A percentile compares a stretch with the other conserved stretches of the same genome.
These are phyloP conservation scores for Nudaria mundana DNA, from an alignment of 2,888 invertebrate species.

Conservation along the genomic window DNA sequence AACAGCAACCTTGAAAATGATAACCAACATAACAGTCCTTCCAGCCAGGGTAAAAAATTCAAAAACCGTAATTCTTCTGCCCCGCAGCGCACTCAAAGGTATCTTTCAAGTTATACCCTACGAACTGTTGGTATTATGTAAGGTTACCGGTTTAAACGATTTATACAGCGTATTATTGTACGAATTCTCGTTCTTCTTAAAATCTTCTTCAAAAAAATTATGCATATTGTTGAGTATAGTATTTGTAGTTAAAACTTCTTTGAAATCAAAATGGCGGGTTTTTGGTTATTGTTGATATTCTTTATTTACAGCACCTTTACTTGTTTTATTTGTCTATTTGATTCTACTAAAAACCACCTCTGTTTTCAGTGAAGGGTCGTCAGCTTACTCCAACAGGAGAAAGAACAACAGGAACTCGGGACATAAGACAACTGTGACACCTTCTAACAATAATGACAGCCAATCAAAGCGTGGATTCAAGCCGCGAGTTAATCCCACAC, in stretches of 20 bases:
- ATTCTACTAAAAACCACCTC: conserved; percentile 84
- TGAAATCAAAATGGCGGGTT: too few species aligned
- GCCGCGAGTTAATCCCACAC: conserved; percentile 82
- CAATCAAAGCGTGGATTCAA: conserved; percentile 84
- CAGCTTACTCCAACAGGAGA: conserved; percentile 77
- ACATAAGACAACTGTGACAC: conserved; percentile 66
- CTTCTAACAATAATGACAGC: conserved; percentile 62
- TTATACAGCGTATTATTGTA: too few species aligned
- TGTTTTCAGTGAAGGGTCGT: conserved; percentile 83
- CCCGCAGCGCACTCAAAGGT: conserved; percentile 69
- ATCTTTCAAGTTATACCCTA: conserved; percentile 23
- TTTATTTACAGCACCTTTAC: conserved; percentile 76
- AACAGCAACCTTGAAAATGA: conserved; percentile 53
- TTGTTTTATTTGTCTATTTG: too few species aligned
- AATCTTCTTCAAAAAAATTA: too few species aligned
- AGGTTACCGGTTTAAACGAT: too few species aligned
- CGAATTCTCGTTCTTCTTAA: too few species aligned
- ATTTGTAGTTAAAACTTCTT: too few species aligned
- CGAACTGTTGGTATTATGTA: too few species aligned
- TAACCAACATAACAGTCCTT: conserved; percentile 53
- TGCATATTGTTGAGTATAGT: too few species aligned
- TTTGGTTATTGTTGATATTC: too few species aligned
- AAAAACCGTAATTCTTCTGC: conserved; percentile 66
- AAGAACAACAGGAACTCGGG: conserved; percentile 69
- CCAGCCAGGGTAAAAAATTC: conserved; percentile 65